Evolutionary conservation across 92 coral and sea anemone genomes (phyloP).

Genomic region (Plumapathes pennacea): DNA sequence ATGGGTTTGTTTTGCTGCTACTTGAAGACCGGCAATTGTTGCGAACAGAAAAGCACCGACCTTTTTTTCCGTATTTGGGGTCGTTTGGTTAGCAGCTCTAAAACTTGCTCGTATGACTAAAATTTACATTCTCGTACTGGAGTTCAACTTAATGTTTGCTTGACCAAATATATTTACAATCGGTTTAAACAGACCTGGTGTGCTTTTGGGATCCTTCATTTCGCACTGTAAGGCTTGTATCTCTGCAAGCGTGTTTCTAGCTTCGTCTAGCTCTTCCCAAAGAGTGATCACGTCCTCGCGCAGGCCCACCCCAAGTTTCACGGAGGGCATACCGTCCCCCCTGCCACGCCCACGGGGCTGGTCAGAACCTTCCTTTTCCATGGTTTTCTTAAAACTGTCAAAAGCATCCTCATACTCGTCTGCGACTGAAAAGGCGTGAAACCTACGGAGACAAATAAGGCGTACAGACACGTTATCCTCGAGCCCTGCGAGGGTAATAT

Average conservation of each 20-base stretch:
- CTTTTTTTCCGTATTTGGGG: too few species aligned
- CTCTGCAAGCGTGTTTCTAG: conserved; percentile 91
- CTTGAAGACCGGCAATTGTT: too few species aligned
- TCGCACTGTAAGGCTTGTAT: conserved; percentile 87
- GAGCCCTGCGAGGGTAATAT: neutral
- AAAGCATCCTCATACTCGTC: conserved; percentile 73
- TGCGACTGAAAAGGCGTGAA: conserved; percentile 91
- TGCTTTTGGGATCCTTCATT: conserved; percentile 66
- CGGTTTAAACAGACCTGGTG: conserved; percentile 56
- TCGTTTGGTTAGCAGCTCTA: too few species aligned
- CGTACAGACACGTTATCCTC: neutral
- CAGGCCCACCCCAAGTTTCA: conserved; percentile 90
- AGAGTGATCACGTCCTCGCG: conserved; percentile 90
- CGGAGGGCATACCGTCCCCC: conserved; percentile 86
- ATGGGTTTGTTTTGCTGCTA: too few species aligned
- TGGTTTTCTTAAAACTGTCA: conserved; percentile 53
- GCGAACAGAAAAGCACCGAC: too few species aligned
- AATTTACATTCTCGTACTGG: too few species aligned
- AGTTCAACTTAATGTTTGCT: too few species aligned
- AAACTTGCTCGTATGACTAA: too few species aligned
- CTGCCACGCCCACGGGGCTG: conserved; percentile 74
- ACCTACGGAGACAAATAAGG: conserved; percentile 43
- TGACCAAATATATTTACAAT: too few species aligned
- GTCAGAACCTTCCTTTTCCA: conserved; percentile 35
- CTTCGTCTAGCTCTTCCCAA: conserved; percentile 94